Base-by-base conservation (phyloP, 1,140 invertebrate species). In the honey bee (Apis mellifera) region DNA sequence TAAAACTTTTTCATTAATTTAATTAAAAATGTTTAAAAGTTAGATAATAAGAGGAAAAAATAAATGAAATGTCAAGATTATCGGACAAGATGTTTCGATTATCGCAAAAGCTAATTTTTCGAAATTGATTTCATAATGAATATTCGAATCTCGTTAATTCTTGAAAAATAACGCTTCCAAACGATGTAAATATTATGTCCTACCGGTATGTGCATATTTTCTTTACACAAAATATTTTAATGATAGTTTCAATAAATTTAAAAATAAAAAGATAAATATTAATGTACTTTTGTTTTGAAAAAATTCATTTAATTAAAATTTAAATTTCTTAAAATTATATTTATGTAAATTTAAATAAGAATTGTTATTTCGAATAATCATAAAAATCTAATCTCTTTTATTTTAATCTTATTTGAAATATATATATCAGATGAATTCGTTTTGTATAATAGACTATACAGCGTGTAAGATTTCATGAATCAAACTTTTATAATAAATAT, bases 321-420 rank as follows among this genome's bases (percentile, higher is more conserved):
- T 5, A 70, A 23, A 23, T 19, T 52, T 52, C 26, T 9, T 7
- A 26, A 70, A 70, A 4, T 42, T 42, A 19, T 15, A 19, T 1
- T 21, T 19, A 57, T 42, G 52, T 26, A 64, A 65, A 85, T 71
- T 76, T 84, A 84, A 84, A 82, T 42, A 42, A 42, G 32, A 42
- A 42, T 42, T 42, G 32, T 42, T 42, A 42, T 42, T 42, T 42
- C 32, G 32, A 42, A 42, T 42, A 42, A 42, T 42, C 32, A 42
- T 5, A 42, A 0, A 42, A 42, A 7, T 42, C 32, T 42, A 42
- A 42, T 42, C 5, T 42, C 32, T 42, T 42, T 42, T 65, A 52
- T 71, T 85, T 70, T 68, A 70, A 73, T 78, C 73, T 52, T 50
- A 23, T 77, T 59, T 32, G 76, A 80, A 75, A 83, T 77, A 80